Percentiles rank a stretch among this genome's conserved stretches.
phyloP scores from a whole-genome alignment of 2,888 invertebrate species.

The Syritta pipiens region DNA sequence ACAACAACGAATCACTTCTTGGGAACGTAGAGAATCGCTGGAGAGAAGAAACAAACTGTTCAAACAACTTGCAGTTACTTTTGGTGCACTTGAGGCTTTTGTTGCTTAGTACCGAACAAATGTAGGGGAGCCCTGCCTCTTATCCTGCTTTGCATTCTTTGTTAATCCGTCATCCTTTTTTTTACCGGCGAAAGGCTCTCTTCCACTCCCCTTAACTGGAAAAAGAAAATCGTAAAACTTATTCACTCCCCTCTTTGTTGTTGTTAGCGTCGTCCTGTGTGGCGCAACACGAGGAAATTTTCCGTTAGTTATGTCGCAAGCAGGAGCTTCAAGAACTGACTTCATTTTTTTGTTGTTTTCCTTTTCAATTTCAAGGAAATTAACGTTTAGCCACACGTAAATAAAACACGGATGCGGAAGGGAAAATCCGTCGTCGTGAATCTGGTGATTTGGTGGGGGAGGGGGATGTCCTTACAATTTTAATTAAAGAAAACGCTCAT shows the following conservation, averaged over 20 bases:
- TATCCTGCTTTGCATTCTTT: background rate
- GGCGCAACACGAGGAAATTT: background rate
- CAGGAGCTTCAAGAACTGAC: background rate
- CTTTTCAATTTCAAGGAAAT: conserved; percentile 34
- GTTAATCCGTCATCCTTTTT: conserved; percentile 28
- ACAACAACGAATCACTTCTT: background rate
- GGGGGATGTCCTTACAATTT: conserved; percentile 32
- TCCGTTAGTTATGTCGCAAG: background rate
- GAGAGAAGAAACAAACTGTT: background rate
- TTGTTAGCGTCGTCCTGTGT: conserved; percentile 2
- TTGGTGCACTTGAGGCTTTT: background rate
- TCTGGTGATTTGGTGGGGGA: background rate
- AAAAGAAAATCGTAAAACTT: background rate
- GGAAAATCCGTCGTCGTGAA: too few species aligned
- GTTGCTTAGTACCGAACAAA: background rate
- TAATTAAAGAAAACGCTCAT: conserved; percentile 49
- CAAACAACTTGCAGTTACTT: background rate
- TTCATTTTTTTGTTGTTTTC: conserved; percentile 3
- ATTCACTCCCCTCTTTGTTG: too few species aligned
- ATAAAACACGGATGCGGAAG: conserved; percentile 31
- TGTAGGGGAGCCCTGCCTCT: too few species aligned
- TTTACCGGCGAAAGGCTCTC: too few species aligned
- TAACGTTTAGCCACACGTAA: conserved; percentile 44
- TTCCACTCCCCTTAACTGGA: too few species aligned
- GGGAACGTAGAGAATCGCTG: too few species aligned